Evolutionary conservation across 2,797 vertebrate genomes (phyloP), one percentile per base, ranked within the genome.

Genomic region (Notamacropus eugenii): DNA sequence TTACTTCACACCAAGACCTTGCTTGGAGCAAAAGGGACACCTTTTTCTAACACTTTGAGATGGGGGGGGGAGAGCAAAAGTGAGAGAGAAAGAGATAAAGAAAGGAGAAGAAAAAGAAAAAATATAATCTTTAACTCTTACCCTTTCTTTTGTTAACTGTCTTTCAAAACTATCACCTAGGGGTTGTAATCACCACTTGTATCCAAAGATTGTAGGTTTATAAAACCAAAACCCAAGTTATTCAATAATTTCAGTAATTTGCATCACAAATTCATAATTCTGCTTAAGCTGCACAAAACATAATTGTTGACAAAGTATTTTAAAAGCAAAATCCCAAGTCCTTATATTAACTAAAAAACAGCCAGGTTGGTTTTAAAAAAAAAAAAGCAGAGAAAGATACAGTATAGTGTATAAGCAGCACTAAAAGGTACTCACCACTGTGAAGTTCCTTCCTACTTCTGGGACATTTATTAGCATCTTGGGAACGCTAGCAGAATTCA

Each of bases 391-490:
- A 67, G 46, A 92, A 91, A 87, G 40, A 0, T n/a, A 56, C 13
- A 55, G 28, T 11, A 62, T 58, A 58, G 34, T 93, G 93, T 4
- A n/a, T 10, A 94, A 6, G 1, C 16, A 11, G 31, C 55, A 10
- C 1, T 52, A 34, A 91, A 24, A 93, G 62, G 94, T 94, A 99
- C 99, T 99, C 98, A 99, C 99, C 99, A 99, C 99, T 74, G 99
- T 99, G 98, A 99, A 99, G 98, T 99, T 99, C 98, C 98, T 98
- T 93, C 98, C 98, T 31, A 99, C 98, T 96, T 99, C 99, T 40
- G 97, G 98, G 56, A 99, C 99, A 95, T 98, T 99, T 98, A 99
- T 99, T 96, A 99, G 98, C 99, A 99, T 99, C 98, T 99, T 99
- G 96, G 99, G 99, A 95, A 99, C 99, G 96, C 99, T 99, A 96